Base-by-base conservation (phyloP, 1,140 invertebrate species). In the Drosophila pallidifrons region DNA sequence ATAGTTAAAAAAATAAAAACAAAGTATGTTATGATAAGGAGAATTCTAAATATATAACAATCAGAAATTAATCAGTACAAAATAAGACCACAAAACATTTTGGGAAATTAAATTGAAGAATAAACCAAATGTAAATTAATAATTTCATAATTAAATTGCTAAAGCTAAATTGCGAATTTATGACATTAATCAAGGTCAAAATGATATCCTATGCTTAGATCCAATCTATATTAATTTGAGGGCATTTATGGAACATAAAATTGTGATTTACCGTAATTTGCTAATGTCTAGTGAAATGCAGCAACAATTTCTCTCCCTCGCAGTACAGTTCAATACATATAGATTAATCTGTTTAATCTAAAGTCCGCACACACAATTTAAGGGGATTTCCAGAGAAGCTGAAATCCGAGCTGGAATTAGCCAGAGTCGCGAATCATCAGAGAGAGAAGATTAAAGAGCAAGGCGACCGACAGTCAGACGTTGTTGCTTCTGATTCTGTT, bases 401-500 rank as follows among this genome's bases (percentile, higher is more conserved):
- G n/a, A 28, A 25, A 28, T 7, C 16, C 16, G 20, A 58, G 11
- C 28, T 35, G 57, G n/a, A 5, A 43, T 43, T 43, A 43, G 41
- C 41, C n/a, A 13, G 11, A 43, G 41, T 43, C 0, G 41, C 11
- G 41, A 43, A 43, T 43, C 41, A 43, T 20, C 6, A n/a, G 10
- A n/a, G 10, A 1, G 35, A 7, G 20, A 16, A 65, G 61, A 65
- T 65, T 45, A 55, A 65, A 55, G 38, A 20, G 4, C 54, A 57
- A 57, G 13, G 13, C 54, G 20, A 41, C 30, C 41, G 41, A n/a
- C 41, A n/a, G 41, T 43, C 41, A 10, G 11, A 5, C 0, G 41
- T 13, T 13, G 41, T 43, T 41, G 38, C 10, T 11, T 7, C n/a
- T 30, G 3, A 32, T 32, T 8, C 1, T 20, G 7, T 47, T 20